A percentile compares a stretch with the other conserved stretches of the same genome.
Evolutionary conservation across 2,797 vertebrate genomes (phyloP).

Genomic region (Mycteria americana): DNA sequence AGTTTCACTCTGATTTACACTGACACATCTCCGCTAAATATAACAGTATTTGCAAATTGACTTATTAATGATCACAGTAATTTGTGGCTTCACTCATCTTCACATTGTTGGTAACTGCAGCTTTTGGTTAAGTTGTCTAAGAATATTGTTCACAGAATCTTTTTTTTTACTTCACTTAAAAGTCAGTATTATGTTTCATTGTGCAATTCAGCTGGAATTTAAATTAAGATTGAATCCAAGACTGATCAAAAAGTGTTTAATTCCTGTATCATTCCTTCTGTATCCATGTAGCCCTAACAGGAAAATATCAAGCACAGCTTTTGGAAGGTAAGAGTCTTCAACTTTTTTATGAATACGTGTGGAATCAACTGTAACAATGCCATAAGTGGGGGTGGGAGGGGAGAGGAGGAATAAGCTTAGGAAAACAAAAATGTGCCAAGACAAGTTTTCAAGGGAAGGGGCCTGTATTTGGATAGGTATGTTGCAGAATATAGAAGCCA

Average conservation of each 20-base stretch:
- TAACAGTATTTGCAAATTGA: constrained; percentile 20
- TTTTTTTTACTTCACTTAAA: not conserved
- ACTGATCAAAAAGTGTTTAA: not conserved
- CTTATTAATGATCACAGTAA: constrained; percentile 8
- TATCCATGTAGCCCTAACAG: constrained; percentile 85
- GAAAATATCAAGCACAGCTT: constrained; percentile 95
- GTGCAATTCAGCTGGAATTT: not conserved
- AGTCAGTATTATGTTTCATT: not conserved
- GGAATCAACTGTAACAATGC: not conserved
- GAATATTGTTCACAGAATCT: not conserved
- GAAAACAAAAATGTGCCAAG: not conserved
- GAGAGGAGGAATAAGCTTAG: not conserved
- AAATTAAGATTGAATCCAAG: not conserved
- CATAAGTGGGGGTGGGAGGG: not conserved
- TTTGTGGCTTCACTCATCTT: not conserved
- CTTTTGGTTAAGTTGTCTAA: not conserved
- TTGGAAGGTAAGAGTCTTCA: constrained; percentile 87
- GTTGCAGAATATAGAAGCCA: not conserved
- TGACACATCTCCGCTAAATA: constrained; percentile 29
- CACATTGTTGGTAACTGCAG: not conserved
- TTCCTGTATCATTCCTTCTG: not conserved
- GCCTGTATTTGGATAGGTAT: not conserved
- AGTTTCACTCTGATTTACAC: not conserved
- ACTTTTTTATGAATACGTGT: not conserved
- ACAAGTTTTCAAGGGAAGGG: not conserved